These are phyloP conservation scores for Mus pahari DNA, from an alignment of 2,113 vertebrate species.

Conservation along the genomic window DNA sequence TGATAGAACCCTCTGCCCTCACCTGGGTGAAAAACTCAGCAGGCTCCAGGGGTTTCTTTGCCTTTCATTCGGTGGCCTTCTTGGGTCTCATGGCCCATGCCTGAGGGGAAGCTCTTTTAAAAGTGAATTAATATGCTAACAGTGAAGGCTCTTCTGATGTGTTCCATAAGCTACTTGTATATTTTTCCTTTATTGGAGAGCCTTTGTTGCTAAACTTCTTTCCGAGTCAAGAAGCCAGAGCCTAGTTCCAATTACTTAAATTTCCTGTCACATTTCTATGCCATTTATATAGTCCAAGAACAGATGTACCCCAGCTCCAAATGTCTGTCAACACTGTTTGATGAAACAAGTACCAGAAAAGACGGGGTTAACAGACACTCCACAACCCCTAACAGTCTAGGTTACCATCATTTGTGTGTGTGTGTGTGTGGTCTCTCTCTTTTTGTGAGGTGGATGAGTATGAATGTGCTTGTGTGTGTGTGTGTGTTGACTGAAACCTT, in stretches of 20 bases:
- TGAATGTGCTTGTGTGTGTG: constrained; percentile 45
- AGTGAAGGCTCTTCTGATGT: constrained; percentile 41
- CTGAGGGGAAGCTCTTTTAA: constrained; percentile 30
- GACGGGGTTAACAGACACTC: constrained; percentile 35
- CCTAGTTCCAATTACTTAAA: constrained; percentile 49
- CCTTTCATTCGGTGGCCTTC: neutral
- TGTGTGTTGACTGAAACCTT: constrained; percentile 89
- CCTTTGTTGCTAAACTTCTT: constrained; percentile 21
- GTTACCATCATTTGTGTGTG: constrained; percentile 63
- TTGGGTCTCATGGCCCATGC: neutral
- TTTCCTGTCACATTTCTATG: constrained; percentile 58
- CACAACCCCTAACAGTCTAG: constrained; percentile 53
- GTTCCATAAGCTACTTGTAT: neutral
- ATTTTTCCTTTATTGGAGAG: constrained; percentile 60
- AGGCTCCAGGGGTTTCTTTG: neutral
- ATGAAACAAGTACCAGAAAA: constrained; percentile 55
- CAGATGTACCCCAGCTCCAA: neutral
- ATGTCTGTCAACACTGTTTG: neutral
- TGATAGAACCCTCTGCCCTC: neutral
- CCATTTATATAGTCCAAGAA: constrained; percentile 20
- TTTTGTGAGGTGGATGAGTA: constrained; percentile 52
- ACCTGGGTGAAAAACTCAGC: neutral
- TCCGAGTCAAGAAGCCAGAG: constrained; percentile 32
- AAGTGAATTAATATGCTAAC: constrained; percentile 1
- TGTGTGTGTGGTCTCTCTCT: neutral